Percentiles rank a stretch among this genome's conserved stretches.
These are phyloP conservation scores for Nematopogon swammerdamellus DNA, from an alignment of 2,888 invertebrate genomes.

Conservation along the genomic window DNA sequence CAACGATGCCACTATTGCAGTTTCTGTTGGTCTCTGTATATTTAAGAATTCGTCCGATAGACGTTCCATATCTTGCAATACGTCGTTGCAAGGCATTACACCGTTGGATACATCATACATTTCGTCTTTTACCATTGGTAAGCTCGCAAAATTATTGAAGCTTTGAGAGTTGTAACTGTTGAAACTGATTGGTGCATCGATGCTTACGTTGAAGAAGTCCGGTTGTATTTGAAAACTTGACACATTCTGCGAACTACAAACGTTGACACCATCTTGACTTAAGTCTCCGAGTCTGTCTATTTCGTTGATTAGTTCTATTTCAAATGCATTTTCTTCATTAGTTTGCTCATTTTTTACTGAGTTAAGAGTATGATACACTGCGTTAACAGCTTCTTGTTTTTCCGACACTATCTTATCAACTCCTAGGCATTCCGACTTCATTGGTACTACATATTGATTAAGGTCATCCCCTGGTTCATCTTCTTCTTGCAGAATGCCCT, in stretches of 20 bases:
- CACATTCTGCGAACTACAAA: no score
- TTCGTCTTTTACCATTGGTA: constrained; percentile 30
- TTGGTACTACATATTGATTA: no score
- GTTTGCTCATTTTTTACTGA: no score
- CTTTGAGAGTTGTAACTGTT: not conserved
- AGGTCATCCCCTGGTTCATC: no score
- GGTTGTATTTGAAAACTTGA: not conserved
- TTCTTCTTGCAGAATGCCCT: not conserved
- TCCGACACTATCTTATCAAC: not conserved
- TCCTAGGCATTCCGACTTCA: not conserved
- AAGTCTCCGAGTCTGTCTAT: not conserved
- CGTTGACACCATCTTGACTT: no score
- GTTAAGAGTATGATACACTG: no score
- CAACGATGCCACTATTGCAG: constrained; percentile 2
- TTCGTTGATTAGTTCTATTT: not conserved
- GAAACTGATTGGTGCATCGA: not conserved
- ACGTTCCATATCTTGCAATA: constrained; percentile 31
- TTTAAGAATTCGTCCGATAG: constrained; percentile 34
- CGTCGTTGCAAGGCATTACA: constrained; percentile 20
- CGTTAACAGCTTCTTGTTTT: constrained; percentile 10
- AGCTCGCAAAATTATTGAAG: constrained; percentile 30
- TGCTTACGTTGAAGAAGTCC: not conserved
- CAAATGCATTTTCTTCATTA: not conserved
- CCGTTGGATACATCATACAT: constrained; percentile 24
- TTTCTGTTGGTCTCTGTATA: constrained; percentile 18